A percentile compares a stretch with the other conserved stretches of the same genome.
Evolutionary conservation across 2,113 vertebrate species (phyloP).

Genomic region (Mohoua ochrocephala): DNA sequence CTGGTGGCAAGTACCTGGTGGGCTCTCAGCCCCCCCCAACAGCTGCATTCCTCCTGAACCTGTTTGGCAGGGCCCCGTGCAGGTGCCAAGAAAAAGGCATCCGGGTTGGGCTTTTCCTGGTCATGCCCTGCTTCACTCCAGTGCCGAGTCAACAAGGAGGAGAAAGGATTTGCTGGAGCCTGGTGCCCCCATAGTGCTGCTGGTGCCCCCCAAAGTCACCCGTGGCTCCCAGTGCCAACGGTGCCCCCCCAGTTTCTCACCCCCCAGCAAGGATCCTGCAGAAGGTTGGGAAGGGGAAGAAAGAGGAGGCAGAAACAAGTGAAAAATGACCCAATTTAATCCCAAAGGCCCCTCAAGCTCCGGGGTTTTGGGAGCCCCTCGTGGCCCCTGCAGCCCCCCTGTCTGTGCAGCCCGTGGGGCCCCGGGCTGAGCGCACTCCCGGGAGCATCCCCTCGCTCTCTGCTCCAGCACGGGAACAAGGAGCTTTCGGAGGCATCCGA

Average conservation of each 20-base stretch:
- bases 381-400: background rate
- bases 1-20: background rate
- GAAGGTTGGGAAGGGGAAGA: background rate
- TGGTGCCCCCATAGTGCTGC: background rate
- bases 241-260: background rate
- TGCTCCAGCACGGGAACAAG: rapidly evolving
- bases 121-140: background rate
- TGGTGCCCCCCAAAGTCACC: background rate
- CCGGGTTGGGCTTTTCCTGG: background rate
- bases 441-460: rapidly evolving
- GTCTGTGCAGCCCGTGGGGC: rapidly evolving
- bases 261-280: rapidly evolving
- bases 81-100: background rate
- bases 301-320: background rate
- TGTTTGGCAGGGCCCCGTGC: background rate
- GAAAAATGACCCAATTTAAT: conserved; percentile 48
- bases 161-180: background rate
- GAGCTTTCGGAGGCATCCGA: background rate
- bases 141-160: background rate
- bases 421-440: rapidly evolving
- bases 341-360: background rate
- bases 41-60: conserved; percentile 41
- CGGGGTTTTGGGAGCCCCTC: background rate
- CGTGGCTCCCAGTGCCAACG: rapidly evolving
- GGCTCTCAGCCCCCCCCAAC: background rate